These are phyloP conservation scores for Cariama cristata DNA, from an alignment of 2,113 vertebrate species.

Conservation along the genomic window DNA sequence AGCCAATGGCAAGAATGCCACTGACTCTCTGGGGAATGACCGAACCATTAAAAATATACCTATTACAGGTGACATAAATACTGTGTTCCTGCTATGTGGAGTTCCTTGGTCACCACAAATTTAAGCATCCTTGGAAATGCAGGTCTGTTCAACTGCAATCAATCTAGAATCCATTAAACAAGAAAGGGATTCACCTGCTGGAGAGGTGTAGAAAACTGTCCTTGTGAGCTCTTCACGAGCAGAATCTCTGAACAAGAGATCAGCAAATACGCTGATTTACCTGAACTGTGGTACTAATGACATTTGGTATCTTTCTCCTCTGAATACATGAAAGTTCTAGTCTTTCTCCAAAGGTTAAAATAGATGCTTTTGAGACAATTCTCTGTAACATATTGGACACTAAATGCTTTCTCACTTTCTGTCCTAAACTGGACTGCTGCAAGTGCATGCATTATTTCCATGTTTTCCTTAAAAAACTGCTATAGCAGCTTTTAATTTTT, in stretches of 20 bases:
- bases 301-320: not conserved
- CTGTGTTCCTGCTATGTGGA: accelerated
- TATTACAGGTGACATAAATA: not conserved
- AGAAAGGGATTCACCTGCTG: not conserved
- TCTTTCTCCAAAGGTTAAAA: not conserved
- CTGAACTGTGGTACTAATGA: not conserved
- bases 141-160: not conserved
- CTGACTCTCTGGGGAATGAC: not conserved
- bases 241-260: not conserved
- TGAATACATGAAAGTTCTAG: not conserved
- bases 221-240: not conserved
- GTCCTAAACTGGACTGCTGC: not conserved
- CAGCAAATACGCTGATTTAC: not conserved
- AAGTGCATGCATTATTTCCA: not conserved
- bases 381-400: not conserved
- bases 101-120: not conserved
- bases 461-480: not conserved
- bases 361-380: not conserved
- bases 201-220: not conserved
- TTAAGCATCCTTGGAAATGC: not conserved
- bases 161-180: not conserved
- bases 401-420: not conserved
- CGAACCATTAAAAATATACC: not conserved
- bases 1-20: not conserved
- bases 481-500: not conserved